A percentile compares a stretch with the other conserved stretches of the same genome.
Conservation (phyloP, 1,140 invertebrate genomes). For the Temnothorax longispinosus region DNA sequence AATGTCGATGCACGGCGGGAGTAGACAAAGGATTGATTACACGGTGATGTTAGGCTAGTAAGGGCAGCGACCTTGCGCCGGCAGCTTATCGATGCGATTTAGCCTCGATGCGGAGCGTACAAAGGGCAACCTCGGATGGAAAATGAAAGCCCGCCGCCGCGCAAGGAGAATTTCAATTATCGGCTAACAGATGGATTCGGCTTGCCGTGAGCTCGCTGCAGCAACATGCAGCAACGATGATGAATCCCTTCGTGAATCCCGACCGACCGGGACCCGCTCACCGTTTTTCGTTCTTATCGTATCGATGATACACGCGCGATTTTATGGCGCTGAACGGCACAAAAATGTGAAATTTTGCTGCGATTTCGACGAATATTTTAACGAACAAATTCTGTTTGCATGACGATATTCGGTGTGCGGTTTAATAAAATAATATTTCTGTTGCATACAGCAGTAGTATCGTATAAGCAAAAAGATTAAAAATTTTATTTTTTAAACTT, state of each 20-base stretch:
- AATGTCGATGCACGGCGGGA: constrained; percentile 46
- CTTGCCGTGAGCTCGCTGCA: constrained; percentile 11
- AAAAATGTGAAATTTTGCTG: background rate
- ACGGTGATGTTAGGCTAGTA: constrained; percentile 47
- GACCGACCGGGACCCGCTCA: background rate
- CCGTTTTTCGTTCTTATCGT: constrained; percentile 45
- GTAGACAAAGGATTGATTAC: constrained; percentile 60
- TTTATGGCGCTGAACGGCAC: background rate
- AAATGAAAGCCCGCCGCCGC: constrained; percentile 46
- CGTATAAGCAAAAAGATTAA: background rate
- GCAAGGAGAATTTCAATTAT: constrained; percentile 61
- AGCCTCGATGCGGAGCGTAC: constrained; percentile 24
- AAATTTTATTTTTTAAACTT: background rate
- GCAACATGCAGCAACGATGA: constrained; percentile 20
- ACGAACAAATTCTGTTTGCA: background rate
- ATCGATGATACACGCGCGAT: constrained; percentile 1
- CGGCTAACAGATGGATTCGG: constrained; percentile 54
- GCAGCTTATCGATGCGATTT: constrained; percentile 59
- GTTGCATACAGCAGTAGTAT: background rate
- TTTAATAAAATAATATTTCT: background rate
- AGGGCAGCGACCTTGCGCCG: constrained; percentile 52
- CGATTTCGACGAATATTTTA: background rate
- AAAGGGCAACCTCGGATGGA: constrained; percentile 54
- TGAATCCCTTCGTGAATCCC: constrained; percentile 29
- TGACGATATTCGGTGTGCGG: background rate